Evolutionary conservation across 2,797 vertebrate genomes (phyloP), one percentile per base, ranked within the genome.

Genomic region (Pelodytes ibericus): DNA sequence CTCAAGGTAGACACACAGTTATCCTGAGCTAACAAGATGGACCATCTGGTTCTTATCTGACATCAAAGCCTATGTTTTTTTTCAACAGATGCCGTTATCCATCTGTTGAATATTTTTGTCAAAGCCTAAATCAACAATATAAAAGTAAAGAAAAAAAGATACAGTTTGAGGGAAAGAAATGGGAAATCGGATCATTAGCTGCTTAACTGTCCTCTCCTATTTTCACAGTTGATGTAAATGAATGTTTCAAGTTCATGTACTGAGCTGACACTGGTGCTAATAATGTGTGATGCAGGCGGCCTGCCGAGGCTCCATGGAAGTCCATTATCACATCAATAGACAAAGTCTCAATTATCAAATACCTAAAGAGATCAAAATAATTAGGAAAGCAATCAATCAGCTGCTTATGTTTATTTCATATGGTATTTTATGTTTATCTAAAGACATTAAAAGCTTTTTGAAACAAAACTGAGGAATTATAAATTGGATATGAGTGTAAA

Each of bases 241-340:
- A 67, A 60, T 31, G 57, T 20, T 66, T 30, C 62, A 66, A n/a
- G 51, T 33, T 30, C 57, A 26, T 59, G 63, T 67, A 59, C 30
- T 59, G 11, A 57, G 58, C 53, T 74, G 13, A 65, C 25, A n/a
- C 36, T 67, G 16, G 72, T 59, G 36, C 65, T 67, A 67, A 74
- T 60, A 59, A 47, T 47, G 72, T 67, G 56, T 18, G 27, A 67
- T 47, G 44, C 29, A 59, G n/a, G 36, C 16, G 47, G 27, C 51
- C 53, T 59, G 53, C 26, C 33, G 22, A 74, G 26, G 63, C 27
- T 66, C 65, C 44, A 26, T 26, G 15, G 53, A 74, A 49, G 63
- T 16, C 16, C 20, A 67, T 66, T 74, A 67, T 27, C 51, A 20
- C 10, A 67, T 30, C 70, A 24, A 64, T 26, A 36, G 59, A 64